These are phyloP conservation scores for Bungarus multicinctus DNA, from an alignment of 2,113 vertebrate species.

Conservation along the genomic window DNA sequence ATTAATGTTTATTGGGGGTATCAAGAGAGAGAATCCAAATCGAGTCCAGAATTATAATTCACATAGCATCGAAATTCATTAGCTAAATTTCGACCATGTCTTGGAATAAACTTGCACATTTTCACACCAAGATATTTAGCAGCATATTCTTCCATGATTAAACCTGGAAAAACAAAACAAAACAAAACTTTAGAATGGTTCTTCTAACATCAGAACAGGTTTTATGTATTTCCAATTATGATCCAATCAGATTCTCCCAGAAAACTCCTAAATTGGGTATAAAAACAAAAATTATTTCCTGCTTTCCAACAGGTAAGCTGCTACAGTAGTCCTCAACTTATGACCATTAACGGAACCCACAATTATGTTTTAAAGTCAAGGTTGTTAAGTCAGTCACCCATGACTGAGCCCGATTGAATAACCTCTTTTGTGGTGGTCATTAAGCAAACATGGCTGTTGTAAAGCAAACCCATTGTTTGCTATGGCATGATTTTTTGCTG, in stretches of 20 bases:
- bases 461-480: background rate
- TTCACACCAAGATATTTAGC: constrained; percentile 78
- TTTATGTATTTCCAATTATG: background rate
- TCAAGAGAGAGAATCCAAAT: constrained; percentile 41
- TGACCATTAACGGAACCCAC: background rate
- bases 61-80: constrained; percentile 92
- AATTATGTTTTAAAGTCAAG: background rate
- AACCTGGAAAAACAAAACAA: constrained; percentile 71
- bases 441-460: background rate
- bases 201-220: background rate
- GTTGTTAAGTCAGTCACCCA: background rate
- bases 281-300: background rate
- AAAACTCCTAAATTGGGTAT: background rate
- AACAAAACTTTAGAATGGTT: background rate
- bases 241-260: background rate
- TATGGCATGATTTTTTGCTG: background rate
- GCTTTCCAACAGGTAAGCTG: background rate
- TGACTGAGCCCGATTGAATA: background rate
- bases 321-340: background rate
- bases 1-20: background rate
- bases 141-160: constrained; percentile 84
- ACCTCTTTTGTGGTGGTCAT: background rate
- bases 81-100: constrained; percentile 84
- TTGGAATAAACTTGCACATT: constrained; percentile 84
- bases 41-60: constrained; percentile 84